Conservation (phyloP, 2,797 vertebrate species). For the Gallinago nigripennis region DNA sequence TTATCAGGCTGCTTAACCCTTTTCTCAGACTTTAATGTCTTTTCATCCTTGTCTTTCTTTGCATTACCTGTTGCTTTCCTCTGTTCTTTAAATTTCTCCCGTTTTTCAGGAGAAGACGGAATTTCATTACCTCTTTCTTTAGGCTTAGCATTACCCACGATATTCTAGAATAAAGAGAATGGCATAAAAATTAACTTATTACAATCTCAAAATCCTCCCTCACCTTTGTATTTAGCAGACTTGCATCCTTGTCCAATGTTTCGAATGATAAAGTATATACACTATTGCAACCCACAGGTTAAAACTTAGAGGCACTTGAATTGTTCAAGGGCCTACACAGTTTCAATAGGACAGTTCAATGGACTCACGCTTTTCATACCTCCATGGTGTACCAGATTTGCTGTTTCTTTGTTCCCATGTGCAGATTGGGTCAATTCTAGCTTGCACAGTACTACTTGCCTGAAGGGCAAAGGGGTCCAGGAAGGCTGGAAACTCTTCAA, state of each 20-base stretch:
- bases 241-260: background rate
- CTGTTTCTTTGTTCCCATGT: background rate
- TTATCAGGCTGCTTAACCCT: constrained; percentile 75
- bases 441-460: background rate
- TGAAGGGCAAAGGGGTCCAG: too few species aligned
- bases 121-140: constrained; percentile 81
- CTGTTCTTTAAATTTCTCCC: constrained; percentile 82
- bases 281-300: background rate
- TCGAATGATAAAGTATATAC: background rate
- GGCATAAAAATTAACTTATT: constrained; percentile 23
- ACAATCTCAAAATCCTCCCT: background rate
- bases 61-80: constrained; percentile 77
- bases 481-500: too few species aligned
- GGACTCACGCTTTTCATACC: background rate
- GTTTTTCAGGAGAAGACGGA: constrained; percentile 79
- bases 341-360: background rate
- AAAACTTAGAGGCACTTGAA: background rate
- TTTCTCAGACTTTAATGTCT: constrained; percentile 76
- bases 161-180: constrained; percentile 74
- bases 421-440: background rate
- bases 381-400: background rate
- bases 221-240: background rate
- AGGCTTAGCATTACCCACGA: constrained; percentile 78
- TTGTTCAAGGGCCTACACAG: background rate
- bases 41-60: constrained; percentile 81